A percentile compares a stretch with the other conserved stretches of the same genome.
These are phyloP conservation scores for Malurus splendens DNA, from an alignment of 2,797 vertebrate genomes.

Conservation along the genomic window DNA sequence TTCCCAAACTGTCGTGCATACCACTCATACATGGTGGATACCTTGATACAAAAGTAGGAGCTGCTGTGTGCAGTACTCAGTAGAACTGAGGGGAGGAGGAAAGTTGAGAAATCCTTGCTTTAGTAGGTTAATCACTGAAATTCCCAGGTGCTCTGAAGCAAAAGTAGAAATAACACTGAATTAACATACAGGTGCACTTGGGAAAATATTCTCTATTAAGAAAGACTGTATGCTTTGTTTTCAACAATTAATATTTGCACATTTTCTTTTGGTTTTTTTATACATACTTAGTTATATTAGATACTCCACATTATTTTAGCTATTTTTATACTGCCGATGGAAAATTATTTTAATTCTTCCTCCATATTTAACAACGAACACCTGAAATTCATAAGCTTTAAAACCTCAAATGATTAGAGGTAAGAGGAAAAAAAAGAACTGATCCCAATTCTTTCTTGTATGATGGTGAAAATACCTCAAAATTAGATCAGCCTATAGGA, in stretches of 20 bases:
- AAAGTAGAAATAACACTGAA: background rate
- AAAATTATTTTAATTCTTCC: background rate
- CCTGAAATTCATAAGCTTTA: background rate
- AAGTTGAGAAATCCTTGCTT: background rate
- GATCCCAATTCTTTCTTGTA: background rate
- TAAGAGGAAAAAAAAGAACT: background rate
- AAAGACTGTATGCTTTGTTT: background rate
- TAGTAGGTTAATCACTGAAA: background rate
- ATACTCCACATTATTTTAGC: background rate
- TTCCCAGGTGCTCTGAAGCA: background rate
- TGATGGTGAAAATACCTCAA: background rate
- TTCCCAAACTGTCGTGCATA: background rate
- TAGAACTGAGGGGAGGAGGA: background rate
- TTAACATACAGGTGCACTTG: background rate
- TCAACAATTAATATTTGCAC: background rate
- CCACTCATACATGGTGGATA: background rate
- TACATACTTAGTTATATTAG: background rate
- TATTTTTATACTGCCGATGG: background rate
- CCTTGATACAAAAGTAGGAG: background rate
- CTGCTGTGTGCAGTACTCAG: background rate
- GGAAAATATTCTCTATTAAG: background rate
- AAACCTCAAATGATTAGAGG: background rate
- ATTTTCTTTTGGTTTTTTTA: background rate
- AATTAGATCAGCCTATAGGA: background rate
- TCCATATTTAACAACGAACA: background rate